Conservation (phyloP, 2,113 vertebrate species). For the Empidonax alnorum region DNA sequence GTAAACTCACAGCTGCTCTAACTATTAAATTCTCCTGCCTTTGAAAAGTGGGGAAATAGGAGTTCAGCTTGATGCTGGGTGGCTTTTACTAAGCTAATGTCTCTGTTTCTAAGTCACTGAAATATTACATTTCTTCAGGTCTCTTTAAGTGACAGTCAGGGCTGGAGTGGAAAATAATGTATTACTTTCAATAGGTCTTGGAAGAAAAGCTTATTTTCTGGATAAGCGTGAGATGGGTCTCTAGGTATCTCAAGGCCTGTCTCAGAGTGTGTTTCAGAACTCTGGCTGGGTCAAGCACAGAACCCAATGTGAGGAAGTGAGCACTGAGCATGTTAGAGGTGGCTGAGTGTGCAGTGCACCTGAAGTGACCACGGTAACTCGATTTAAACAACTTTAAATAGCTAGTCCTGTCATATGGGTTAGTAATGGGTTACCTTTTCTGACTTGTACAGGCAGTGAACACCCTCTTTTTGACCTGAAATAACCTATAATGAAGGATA, state of each 20-base stretch:
- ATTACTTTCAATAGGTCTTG: neutral
- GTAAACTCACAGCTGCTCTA: neutral
- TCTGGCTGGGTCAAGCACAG: neutral
- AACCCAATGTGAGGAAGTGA: neutral
- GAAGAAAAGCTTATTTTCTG: neutral
- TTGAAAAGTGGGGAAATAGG: neutral
- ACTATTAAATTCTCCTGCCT: neutral
- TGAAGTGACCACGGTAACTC: neutral
- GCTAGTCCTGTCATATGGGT: neutral
- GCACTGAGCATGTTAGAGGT: rapidly evolving
- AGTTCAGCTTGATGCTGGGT: neutral
- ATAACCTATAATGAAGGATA: constrained; percentile 21
- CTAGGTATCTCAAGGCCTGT: neutral
- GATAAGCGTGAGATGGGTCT: neutral
- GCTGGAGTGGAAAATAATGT: neutral
- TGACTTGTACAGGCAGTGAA: neutral
- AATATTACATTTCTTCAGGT: neutral
- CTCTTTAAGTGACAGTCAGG: neutral
- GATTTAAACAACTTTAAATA: neutral
- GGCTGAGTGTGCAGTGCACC: neutral
- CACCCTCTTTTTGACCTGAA: neutral
- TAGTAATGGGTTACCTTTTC: neutral
- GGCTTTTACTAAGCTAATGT: neutral
- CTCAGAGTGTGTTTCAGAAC: neutral
- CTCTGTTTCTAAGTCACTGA: neutral